Base-by-base conservation (phyloP, 2,797 vertebrate genomes). In the Cossypha polioptera region DNA sequence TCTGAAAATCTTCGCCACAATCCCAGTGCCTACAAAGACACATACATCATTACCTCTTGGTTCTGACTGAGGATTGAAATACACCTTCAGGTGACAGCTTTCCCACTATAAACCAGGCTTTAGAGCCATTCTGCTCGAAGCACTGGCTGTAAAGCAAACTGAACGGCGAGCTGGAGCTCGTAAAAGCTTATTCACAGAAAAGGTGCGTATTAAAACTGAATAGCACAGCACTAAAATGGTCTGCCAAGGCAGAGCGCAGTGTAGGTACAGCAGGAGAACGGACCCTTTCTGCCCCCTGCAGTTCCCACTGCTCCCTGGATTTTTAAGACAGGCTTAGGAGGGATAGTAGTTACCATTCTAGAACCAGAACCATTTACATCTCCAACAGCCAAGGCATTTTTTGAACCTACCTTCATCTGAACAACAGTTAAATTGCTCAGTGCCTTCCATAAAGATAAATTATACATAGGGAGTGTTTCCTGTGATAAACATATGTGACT, bases 271-370 rank as follows among this genome's bases (percentile, higher is more conserved):
- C 69, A 83, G 48, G 48, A 97, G 94, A 94, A 93, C 0, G 58
- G 96, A 94, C 93, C 86, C 88, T 96, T 96, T 96, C 94, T 96
- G 97, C 95, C 95, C 95, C 90, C 94, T 96, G 88, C 91, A 95
- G 92, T 97, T 94, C 63, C 93, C 85, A 90, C 1, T 43, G 86
- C 79, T 83, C 78, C 75, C 88, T 53, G 40, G 81, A 91, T 94
- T 95, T 97, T 96, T 57, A 80, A 90, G 78, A 36, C 74, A 95
- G 61, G 54, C 38, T 47, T 86, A 63, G 79, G 62, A 96, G 66
- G 85, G 71, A 59, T 10, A 53, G 61, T 19, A 73, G 4, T 55
- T 71, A 87, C 62, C 62, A 42, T 92, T 92, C 82, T 5, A 75
- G 65, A 97, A 90, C 76, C 59, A 81, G 51, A 91, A 80, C 67